phyloP scores from a whole-genome alignment of 2,797 vertebrate species.

The Tangara arthus region DNA sequence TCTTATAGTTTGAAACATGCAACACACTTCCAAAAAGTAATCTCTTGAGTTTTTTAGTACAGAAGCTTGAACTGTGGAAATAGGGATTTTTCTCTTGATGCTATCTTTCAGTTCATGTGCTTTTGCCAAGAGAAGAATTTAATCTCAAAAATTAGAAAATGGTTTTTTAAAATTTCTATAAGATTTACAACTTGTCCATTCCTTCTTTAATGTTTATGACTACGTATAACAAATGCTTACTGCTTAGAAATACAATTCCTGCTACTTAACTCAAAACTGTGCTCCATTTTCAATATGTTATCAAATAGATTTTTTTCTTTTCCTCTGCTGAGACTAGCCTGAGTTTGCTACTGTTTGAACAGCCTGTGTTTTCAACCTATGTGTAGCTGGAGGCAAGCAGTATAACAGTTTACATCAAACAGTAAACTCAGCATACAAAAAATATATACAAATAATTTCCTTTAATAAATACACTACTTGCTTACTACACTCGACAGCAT shows the following conservation, averaged over 20 bases:
- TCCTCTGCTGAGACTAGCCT: neutral
- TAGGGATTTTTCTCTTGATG: neutral
- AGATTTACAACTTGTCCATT: neutral
- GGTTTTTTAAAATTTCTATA: neutral
- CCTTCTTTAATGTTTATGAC: neutral
- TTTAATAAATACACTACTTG: conserved; percentile 13
- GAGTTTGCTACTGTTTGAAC: neutral
- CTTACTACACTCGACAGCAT: neutral
- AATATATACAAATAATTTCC: neutral
- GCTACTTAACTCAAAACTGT: neutral
- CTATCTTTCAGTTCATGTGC: neutral
- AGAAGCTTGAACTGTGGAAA: neutral
- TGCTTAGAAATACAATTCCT: neutral
- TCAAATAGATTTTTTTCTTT: neutral
- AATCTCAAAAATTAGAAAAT: neutral
- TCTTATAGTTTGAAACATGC: neutral
- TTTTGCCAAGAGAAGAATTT: neutral
- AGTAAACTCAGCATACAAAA: conserved; percentile 36
- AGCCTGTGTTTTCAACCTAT: neutral
- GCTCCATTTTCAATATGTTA: neutral
- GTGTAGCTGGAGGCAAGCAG: neutral
- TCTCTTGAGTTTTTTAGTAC: neutral
- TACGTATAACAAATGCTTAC: neutral
- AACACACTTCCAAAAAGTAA: neutral
- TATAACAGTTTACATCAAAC: conserved; percentile 25